These are phyloP conservation scores for Mesorhabditis sp. DNA, from an alignment of 2,888 invertebrate species.

Conservation along the genomic window DNA sequence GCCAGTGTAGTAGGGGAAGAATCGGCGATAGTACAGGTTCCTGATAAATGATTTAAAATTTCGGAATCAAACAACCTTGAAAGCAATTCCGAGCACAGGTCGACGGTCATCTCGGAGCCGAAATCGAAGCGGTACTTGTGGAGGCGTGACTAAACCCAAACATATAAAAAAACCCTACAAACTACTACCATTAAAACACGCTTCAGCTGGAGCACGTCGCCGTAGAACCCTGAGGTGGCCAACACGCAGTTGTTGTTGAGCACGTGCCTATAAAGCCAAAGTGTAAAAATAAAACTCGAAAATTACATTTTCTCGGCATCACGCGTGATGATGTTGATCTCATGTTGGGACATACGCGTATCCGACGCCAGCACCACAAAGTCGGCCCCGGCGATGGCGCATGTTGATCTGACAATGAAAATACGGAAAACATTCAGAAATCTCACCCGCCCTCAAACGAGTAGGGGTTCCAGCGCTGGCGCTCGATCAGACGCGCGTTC, in stretches of 20 bases:
- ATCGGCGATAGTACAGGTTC: conserved; percentile 88
- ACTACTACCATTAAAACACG: conserved; percentile 42
- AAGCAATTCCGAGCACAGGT: conserved; percentile 89
- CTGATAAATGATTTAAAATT: conserved; percentile 65
- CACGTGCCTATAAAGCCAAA: background rate
- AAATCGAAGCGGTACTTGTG: conserved; percentile 75
- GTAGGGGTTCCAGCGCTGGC: conserved; percentile 54
- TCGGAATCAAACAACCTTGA: conserved; percentile 61
- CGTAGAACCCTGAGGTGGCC: conserved; percentile 95
- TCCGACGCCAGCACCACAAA: conserved; percentile 92
- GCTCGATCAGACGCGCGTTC: conserved; percentile 27
- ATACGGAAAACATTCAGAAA: background rate
- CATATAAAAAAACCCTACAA: conserved; percentile 2
- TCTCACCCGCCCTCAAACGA: conserved; percentile 52
- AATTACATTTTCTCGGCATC: conserved; percentile 53
- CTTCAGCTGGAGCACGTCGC: conserved; percentile 86
- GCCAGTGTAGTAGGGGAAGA: conserved; percentile 96
- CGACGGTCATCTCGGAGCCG: conserved; percentile 76
- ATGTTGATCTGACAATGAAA: conserved; percentile 72
- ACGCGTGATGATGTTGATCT: conserved; percentile 50
- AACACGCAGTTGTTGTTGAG: conserved; percentile 66
- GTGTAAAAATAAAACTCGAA: conserved; percentile 36
- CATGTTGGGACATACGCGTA: conserved; percentile 60
- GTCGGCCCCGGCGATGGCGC: conserved; percentile 91
- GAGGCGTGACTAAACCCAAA: conserved; percentile 39